Conservation (phyloP, 1,140 invertebrate genomes). For the Venustaconcha ellipsiformis region DNA sequence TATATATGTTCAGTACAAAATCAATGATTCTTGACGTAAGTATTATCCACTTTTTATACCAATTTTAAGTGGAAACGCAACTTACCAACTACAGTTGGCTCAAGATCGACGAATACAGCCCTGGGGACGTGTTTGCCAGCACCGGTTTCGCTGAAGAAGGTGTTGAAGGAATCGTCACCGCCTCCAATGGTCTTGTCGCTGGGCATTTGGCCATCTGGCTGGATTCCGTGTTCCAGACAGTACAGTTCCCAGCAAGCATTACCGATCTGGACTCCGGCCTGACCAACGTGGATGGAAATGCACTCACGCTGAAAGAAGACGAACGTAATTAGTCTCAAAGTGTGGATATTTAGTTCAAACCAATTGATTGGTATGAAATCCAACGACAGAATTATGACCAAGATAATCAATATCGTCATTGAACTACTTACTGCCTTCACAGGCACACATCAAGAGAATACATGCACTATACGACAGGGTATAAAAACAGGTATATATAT, state of each 20-base stretch:
- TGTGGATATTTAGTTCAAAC: too few species aligned
- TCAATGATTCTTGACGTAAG: too few species aligned
- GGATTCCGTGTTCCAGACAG: constrained; percentile 90
- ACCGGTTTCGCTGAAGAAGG: constrained; percentile 90
- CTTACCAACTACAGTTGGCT: constrained; percentile 80
- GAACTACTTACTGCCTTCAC: too few species aligned
- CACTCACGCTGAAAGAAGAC: constrained; percentile 74
- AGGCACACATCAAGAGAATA: too few species aligned
- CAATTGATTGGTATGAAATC: too few species aligned
- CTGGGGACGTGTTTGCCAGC: constrained; percentile 82
- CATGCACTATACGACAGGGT: too few species aligned
- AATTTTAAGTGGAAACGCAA: background rate
- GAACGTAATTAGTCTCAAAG: background rate
- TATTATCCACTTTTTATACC: too few species aligned
- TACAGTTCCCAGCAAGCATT: constrained; percentile 79
- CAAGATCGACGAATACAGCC: constrained; percentile 84
- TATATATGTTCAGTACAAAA: too few species aligned
- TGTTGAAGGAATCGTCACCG: constrained; percentile 88
- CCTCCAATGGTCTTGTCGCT: constrained; percentile 66
- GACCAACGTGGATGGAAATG: constrained; percentile 88
- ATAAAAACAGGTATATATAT: too few species aligned
- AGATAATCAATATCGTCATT: too few species aligned
- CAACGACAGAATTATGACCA: too few species aligned
- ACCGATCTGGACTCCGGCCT: constrained; percentile 86
- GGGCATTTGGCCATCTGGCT: constrained; percentile 80